A percentile compares a stretch with the other conserved stretches of the same genome.
phyloP scores from a whole-genome alignment of 2,797 vertebrate species.

The Aeoliscus strigatus region DNA sequence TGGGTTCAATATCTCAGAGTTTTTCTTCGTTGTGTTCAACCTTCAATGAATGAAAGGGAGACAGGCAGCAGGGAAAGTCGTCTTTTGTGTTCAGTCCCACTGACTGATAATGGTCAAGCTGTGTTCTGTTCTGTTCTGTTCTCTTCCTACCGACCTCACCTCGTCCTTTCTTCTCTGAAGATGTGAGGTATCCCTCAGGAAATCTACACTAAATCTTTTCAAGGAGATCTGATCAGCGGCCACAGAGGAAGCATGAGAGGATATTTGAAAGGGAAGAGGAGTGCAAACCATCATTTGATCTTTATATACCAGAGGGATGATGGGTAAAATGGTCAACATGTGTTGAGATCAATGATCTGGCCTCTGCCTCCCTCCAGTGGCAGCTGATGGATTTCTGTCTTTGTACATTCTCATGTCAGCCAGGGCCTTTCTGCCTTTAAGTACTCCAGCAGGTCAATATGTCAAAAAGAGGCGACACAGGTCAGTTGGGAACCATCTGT shows the following conservation, averaged over 20 bases:
- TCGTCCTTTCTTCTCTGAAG: conserved; percentile 35
- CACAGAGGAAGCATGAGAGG: conserved; percentile 1
- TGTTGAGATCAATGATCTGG: conserved; percentile 15
- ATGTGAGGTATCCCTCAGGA: conserved; percentile 33
- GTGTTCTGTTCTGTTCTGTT: background rate
- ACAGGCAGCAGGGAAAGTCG: conserved; percentile 5
- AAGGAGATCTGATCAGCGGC: conserved; percentile 29
- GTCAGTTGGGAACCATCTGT: conserved; percentile 21
- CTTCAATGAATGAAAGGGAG: conserved; percentile 23
- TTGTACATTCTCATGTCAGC: conserved; percentile 11
- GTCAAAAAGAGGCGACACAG: conserved; percentile 17
- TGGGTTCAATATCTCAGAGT: conserved; percentile 35
- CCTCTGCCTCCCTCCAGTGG: conserved; percentile 62
- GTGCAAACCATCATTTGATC: conserved; percentile 21
- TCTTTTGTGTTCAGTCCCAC: conserved; percentile 12
- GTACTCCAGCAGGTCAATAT: conserved; percentile 17
- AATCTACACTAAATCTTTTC: conserved; percentile 27
- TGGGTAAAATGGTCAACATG: background rate
- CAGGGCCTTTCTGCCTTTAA: conserved; percentile 21
- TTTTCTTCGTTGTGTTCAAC: conserved; percentile 25
- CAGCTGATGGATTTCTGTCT: background rate
- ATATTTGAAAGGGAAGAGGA: conserved; percentile 10
- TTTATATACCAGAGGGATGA: conserved; percentile 18
- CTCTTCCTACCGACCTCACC: conserved; percentile 5
- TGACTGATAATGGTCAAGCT: conserved; percentile 19